These are phyloP conservation scores for Archocentrus centrarchus DNA, from an alignment of 2,113 vertebrate genomes.

Conservation along the genomic window DNA sequence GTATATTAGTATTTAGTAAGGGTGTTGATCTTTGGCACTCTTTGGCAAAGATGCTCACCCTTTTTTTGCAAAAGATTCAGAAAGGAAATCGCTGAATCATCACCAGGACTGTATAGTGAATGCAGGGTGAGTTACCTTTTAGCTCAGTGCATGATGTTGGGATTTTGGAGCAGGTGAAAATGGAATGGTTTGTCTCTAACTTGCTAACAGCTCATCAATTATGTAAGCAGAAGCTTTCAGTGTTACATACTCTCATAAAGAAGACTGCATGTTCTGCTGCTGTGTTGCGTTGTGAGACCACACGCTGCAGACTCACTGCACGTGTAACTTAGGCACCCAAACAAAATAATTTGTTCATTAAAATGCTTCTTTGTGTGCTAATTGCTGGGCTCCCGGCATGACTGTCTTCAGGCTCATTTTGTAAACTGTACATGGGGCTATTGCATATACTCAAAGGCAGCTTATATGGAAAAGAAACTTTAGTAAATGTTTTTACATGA, in stretches of 20 bases:
- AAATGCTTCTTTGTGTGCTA: not conserved
- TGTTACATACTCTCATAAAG: not conserved
- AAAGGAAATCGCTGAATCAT: too few species aligned
- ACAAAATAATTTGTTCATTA: not conserved
- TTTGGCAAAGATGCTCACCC: too few species aligned
- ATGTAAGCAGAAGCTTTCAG: not conserved
- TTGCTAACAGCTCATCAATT: not conserved
- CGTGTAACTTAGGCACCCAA: not conserved
- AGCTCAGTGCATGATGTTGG: rapidly evolving
- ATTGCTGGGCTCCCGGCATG: not conserved
- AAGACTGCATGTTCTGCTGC: not conserved
- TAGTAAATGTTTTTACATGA: not conserved
- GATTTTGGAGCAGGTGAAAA: not conserved
- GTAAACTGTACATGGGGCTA: not conserved
- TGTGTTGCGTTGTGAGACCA: not conserved
- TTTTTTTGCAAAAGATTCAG: too few species aligned
- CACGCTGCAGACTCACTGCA: not conserved
- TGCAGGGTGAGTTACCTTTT: not conserved
- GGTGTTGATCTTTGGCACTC: too few species aligned
- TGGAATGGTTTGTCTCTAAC: not conserved
- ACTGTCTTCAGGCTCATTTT: not conserved
- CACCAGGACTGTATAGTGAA: too few species aligned
- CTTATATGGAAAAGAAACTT: not conserved
- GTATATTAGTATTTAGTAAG: too few species aligned
- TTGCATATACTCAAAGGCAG: not conserved